Evolutionary conservation across 2,113 vertebrate genomes (phyloP).

Genomic region (Hippolais icterina): DNA sequence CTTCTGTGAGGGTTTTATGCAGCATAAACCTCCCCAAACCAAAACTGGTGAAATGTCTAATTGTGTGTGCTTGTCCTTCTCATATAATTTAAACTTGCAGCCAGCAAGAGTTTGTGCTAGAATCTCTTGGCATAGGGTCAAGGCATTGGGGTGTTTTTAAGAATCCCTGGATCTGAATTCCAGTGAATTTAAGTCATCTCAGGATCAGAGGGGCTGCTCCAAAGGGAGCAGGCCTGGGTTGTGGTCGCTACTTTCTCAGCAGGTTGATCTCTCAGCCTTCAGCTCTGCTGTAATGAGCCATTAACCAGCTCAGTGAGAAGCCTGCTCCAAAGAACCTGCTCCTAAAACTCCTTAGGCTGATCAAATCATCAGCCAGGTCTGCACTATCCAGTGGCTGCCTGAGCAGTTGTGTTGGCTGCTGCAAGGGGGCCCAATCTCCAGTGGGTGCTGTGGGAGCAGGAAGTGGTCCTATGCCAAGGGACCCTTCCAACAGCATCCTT

Average conservation of each 20-base stretch:
- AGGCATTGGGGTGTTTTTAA: neutral
- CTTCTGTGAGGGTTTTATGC: neutral
- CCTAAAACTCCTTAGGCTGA: neutral
- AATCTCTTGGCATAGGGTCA: neutral
- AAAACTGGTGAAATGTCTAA: neutral
- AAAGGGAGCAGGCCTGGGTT: neutral
- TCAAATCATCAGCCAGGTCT: neutral
- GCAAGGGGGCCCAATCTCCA: neutral
- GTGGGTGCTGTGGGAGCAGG: neutral
- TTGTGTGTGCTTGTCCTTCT: neutral
- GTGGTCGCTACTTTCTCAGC: neutral
- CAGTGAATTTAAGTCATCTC: neutral
- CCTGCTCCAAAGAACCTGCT: neutral
- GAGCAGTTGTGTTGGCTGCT: neutral
- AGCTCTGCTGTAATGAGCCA: slow-evolving; percentile 7
- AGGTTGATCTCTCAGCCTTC: neutral
- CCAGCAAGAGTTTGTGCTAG: neutral
- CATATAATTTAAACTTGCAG: neutral
- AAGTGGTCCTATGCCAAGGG: neutral
- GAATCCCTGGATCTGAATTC: neutral
- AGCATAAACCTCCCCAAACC: neutral
- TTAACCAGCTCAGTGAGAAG: slow-evolving; percentile 6
- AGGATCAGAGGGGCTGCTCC: neutral
- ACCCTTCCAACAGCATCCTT: neutral
- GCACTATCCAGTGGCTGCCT: neutral